These are phyloP conservation scores for Elegia similella DNA, from an alignment of 2,888 invertebrate species.

Conservation along the genomic window DNA sequence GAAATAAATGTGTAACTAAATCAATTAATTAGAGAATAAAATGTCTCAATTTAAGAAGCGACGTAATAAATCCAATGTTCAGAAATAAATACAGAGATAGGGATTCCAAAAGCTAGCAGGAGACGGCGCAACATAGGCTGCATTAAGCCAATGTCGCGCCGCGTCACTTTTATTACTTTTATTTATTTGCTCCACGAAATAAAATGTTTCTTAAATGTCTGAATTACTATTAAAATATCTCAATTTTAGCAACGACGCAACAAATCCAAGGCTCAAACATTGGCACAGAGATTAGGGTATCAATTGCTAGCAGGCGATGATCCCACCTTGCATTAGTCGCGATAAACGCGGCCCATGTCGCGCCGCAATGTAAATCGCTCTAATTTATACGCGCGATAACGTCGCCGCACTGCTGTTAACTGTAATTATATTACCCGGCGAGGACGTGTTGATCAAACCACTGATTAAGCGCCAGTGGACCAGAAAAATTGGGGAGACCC, in stretches of 20 bases:
- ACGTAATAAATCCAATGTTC: background rate
- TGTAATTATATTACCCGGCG: constrained; percentile 80
- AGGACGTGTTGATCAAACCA: constrained; percentile 80
- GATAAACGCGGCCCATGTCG: constrained; percentile 72
- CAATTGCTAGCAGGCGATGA: constrained; percentile 32
- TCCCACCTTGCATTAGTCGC: constrained; percentile 75
- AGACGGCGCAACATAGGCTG: constrained; percentile 63
- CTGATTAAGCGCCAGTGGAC: constrained; percentile 64
- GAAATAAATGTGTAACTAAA: no score
- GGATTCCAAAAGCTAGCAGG: constrained; percentile 27
- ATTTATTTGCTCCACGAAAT: no score
- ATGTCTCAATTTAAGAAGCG: background rate
- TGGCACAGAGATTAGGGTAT: constrained; percentile 22
- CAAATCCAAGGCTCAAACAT: background rate
- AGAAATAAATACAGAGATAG: background rate
- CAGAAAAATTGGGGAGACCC: background rate
- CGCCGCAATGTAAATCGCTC: constrained; percentile 78
- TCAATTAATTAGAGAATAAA: no score
- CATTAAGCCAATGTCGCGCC: constrained; percentile 74
- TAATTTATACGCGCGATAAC: constrained; percentile 81
- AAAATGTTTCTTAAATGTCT: no score
- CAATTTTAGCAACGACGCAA: background rate
- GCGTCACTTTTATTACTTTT: no score
- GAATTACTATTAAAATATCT: no score
- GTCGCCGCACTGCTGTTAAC: constrained; percentile 79